Percentiles rank a stretch among this genome's conserved stretches.
Conservation (phyloP, 2,797 vertebrate species). For the Alosa sapidissima region DNA sequence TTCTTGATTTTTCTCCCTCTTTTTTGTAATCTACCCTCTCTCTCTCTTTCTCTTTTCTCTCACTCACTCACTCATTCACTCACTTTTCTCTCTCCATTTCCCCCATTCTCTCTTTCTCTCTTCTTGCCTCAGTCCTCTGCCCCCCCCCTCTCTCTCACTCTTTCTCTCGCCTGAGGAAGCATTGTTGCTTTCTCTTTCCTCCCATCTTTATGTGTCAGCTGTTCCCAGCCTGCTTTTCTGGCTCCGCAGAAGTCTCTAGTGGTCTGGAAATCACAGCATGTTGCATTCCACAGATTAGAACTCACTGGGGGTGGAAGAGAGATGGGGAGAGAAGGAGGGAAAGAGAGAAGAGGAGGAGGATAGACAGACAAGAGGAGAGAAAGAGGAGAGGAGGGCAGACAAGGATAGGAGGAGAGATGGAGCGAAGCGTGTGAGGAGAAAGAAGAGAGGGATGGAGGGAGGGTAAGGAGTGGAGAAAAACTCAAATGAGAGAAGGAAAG, state of each 20-base stretch:
- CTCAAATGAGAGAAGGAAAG: background rate
- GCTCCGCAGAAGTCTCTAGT: constrained; percentile 33
- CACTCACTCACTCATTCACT: too few species aligned
- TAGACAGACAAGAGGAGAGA: background rate
- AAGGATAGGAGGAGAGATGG: background rate
- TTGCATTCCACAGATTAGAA: constrained; percentile 44
- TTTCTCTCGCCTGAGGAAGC: background rate
- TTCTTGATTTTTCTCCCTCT: too few species aligned
- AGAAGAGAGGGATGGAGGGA: background rate
- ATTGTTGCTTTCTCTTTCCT: background rate
- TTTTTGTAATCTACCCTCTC: too few species aligned
- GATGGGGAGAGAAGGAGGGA: background rate
- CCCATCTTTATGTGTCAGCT: constrained; percentile 4
- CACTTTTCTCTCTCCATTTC: background rate
- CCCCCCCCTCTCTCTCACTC: background rate
- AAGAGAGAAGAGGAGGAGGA: background rate
- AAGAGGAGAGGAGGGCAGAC: too few species aligned
- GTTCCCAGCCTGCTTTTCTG: background rate
- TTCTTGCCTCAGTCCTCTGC: background rate
- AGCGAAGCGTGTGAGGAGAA: background rate
- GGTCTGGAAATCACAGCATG: constrained; percentile 35
- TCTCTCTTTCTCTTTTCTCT: too few species aligned
- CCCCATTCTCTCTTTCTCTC: background rate
- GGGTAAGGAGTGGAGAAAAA: too few species aligned
- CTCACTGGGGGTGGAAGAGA: constrained; percentile 28